phyloP scores from a whole-genome alignment of 2,113 vertebrate genomes.

The Condylura cristata region DNA sequence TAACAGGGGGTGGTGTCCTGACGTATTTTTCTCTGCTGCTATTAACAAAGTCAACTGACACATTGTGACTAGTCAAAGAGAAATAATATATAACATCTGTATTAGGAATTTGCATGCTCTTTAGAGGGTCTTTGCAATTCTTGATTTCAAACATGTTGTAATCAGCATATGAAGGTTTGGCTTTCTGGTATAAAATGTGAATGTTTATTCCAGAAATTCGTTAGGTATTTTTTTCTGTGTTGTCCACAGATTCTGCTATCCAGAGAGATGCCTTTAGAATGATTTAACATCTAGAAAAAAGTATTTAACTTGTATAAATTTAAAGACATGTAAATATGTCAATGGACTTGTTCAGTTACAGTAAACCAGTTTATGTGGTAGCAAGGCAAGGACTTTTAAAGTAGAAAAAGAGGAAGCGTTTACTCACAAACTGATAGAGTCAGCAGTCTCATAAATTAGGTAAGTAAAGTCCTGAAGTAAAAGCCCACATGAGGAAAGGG shows the following conservation, averaged over 20 bases:
- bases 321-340: background rate
- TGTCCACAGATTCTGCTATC: background rate
- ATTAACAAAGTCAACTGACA: background rate
- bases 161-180: conserved; percentile 43
- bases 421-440: background rate
- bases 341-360: background rate
- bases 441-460: background rate
- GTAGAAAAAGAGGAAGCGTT: background rate
- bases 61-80: background rate
- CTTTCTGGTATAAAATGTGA: conserved; percentile 36
- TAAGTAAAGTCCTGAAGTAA: conserved; percentile 29
- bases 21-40: conserved; percentile 8
- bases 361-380: background rate
- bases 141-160: conserved; percentile 56
- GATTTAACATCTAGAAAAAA: conserved; percentile 36
- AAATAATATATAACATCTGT: background rate
- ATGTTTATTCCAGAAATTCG: conserved; percentile 12
- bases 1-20: background rate
- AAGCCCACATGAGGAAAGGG: background rate
- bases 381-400: background rate
- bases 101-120: conserved; percentile 3
- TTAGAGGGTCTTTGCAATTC: conserved; percentile 42
- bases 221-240: background rate
- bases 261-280: background rate
- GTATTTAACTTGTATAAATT: background rate